Conservation (phyloP, 2,888 invertebrate genomes). For the Spilosoma lubricipeda region DNA sequence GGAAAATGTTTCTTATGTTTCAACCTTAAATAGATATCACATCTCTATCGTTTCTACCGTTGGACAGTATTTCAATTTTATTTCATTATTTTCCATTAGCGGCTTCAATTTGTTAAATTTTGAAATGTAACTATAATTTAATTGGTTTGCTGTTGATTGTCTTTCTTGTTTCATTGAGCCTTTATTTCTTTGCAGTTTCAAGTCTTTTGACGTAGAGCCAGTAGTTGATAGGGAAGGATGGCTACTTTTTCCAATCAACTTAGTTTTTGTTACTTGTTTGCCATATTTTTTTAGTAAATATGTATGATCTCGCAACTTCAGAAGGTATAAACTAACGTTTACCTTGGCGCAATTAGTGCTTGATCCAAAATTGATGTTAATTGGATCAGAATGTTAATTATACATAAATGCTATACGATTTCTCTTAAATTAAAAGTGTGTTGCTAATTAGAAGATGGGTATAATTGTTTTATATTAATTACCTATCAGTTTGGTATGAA, state of each 20-base stretch:
- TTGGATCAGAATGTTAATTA: slow-evolving; percentile 40
- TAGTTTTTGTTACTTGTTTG: too few relatives aligned
- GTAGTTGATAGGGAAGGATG: too few relatives aligned
- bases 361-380: slow-evolving; percentile 25
- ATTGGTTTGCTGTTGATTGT: background rate
- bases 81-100: too few relatives aligned
- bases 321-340: slow-evolving; percentile 7
- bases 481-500: background rate
- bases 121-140: too few relatives aligned
- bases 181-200: background rate
- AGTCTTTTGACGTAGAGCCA: background rate
- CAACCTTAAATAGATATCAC: too few relatives aligned
- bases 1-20: too few relatives aligned
- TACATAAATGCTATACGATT: slow-evolving; percentile 20
- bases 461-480: slow-evolving; percentile 7
- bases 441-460: slow-evolving; percentile 12
- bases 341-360: slow-evolving; percentile 13
- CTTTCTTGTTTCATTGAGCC: background rate
- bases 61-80: too few relatives aligned
- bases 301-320: background rate
- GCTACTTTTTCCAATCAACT: too few relatives aligned
- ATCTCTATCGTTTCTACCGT: too few relatives aligned
- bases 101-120: too few relatives aligned
- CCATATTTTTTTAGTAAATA: too few relatives aligned
- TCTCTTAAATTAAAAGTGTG: slow-evolving; percentile 23